Evolutionary conservation across 2,113 vertebrate species (phyloP).

Genomic region (Pogonocichla stellata): DNA sequence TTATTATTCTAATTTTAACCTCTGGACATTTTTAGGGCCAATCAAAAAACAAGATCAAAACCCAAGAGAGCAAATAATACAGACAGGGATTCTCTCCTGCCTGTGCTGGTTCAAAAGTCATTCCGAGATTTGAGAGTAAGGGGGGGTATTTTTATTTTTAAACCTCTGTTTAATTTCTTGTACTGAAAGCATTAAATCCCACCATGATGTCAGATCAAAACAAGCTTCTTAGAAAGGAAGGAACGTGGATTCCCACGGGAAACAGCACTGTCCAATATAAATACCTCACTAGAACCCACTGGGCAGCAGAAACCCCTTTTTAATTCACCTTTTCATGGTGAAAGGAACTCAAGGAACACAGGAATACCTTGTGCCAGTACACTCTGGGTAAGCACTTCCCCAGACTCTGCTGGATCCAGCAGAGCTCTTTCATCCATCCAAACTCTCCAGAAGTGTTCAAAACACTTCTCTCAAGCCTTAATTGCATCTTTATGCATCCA

Average conservation of each 20-base stretch:
- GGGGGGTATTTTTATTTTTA: not conserved
- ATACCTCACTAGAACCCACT: not conserved
- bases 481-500: not conserved
- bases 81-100: not conserved
- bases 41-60: not conserved
- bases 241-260: not conserved
- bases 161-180: not conserved
- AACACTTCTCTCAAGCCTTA: not conserved
- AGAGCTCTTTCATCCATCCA: not conserved
- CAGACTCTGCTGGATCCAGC: not conserved
- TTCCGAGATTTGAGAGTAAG: not conserved
- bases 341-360: not conserved
- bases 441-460: not conserved
- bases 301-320: not conserved
- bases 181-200: not conserved
- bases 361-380: not conserved
- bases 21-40: not conserved
- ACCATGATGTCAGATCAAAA: not conserved
- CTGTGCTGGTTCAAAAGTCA: not conserved
- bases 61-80: not conserved
- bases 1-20: conserved; percentile 22
- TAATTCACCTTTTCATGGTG: not conserved
- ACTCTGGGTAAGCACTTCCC: not conserved
- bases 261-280: not conserved
- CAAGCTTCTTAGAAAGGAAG: not conserved